phyloP scores from a whole-genome alignment of 2,797 vertebrate species.

The Phrynocephalus guinanensis region DNA sequence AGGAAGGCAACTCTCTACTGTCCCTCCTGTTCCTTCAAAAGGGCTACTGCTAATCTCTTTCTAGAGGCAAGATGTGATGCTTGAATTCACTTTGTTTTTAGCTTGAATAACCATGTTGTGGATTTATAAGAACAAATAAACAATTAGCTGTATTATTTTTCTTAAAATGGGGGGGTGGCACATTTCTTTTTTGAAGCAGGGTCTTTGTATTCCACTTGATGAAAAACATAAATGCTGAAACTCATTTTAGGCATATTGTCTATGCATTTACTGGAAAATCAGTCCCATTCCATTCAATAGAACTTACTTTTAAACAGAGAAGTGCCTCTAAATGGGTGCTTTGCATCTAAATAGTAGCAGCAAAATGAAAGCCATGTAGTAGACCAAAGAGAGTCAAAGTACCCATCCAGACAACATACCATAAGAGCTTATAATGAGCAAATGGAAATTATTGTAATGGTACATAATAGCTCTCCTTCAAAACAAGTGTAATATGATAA shows the following conservation, averaged over 20 bases:
- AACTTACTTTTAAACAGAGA: background rate
- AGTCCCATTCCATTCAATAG: background rate
- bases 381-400: background rate
- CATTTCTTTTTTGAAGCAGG: background rate
- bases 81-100: background rate
- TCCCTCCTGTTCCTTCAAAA: too few species aligned
- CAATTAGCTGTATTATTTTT: background rate
- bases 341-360: background rate
- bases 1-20: too few species aligned
- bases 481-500: slow-evolving; percentile 29
- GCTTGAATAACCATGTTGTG: too few species aligned
- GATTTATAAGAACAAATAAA: background rate
- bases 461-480: slow-evolving; percentile 24
- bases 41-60: too few species aligned
- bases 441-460: slow-evolving; percentile 12
- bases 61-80: too few species aligned
- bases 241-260: background rate
- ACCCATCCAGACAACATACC: background rate
- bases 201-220: background rate
- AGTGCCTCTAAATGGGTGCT: background rate
- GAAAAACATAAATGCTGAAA: background rate
- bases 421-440: slow-evolving; percentile 13
- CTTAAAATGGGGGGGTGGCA: background rate
- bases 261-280: too few species aligned
- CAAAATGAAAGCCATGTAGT: background rate